Evolutionary conservation across 1,140 invertebrate species (phyloP).

Genomic region (Papilio dardanus): DNA sequence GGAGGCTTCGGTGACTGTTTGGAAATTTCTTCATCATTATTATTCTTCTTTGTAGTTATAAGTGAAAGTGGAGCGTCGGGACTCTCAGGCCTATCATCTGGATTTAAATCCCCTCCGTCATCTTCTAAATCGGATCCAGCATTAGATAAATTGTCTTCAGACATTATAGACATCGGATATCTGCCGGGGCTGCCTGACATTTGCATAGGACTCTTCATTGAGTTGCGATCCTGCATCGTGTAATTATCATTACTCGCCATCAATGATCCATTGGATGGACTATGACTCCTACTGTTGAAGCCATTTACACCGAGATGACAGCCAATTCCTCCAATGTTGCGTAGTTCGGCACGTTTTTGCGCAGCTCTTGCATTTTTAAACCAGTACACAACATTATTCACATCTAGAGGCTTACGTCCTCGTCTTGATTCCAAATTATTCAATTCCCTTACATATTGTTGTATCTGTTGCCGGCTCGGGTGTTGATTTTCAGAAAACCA

Average conservation of each 20-base stretch:
- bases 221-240: slow-evolving; percentile 80
- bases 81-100: slow-evolving; percentile 84
- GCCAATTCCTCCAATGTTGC: slow-evolving; percentile 83
- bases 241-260: slow-evolving; percentile 82
- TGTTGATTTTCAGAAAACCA: slow-evolving; percentile 99
- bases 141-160: slow-evolving; percentile 84
- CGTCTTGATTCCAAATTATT: slow-evolving; percentile 95
- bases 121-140: slow-evolving; percentile 85
- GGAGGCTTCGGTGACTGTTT: slow-evolving; percentile 79
- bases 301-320: slow-evolving; percentile 84
- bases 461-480: slow-evolving; percentile 96
- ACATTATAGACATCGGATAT: slow-evolving; percentile 82
- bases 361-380: slow-evolving; percentile 99
- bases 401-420: slow-evolving; percentile 95
- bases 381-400: slow-evolving; percentile 99
- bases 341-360: slow-evolving; percentile 93
- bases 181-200: slow-evolving; percentile 76
- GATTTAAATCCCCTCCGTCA: slow-evolving; percentile 81
- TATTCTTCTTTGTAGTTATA: slow-evolving; percentile 83
- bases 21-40: slow-evolving; percentile 70
- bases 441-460: slow-evolving; percentile 96
- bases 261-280: slow-evolving; percentile 83
- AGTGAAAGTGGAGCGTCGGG: slow-evolving; percentile 87
- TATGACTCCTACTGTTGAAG: slow-evolving; percentile 85
- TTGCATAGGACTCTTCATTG: slow-evolving; percentile 81